Evolutionary conservation across 2,888 invertebrate genomes (phyloP), one percentile per base, ranked within the genome.

Genomic region (Balanococcus diminutus): DNA sequence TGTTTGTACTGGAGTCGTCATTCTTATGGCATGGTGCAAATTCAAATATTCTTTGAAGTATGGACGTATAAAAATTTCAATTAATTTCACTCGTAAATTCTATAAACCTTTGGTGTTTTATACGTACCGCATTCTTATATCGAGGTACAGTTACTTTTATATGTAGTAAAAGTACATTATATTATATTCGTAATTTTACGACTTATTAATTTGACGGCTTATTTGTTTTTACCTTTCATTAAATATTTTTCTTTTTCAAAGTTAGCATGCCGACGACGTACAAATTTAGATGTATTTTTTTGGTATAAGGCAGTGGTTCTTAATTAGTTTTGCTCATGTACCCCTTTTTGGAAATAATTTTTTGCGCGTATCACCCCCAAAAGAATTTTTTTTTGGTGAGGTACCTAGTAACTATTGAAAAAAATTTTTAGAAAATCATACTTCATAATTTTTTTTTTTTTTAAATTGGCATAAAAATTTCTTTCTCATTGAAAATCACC

Each of bases 201-300:
- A 36, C 75, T 79, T 79, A 79, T 79, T 79, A 79, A 79, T 79
- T 79, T 5, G 31, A 67, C 67, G 67, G 67, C 36, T 19, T 79
- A 36, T 79, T 79, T 79, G 75, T 79, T 79, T 56, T 11, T 79
- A 79, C 75, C 75, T 79, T 79, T 79, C 75, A 79, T 79, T 36
- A 79, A 25, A 67, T 32, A 79, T 32, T 79, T 79, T 36, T 79
- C 19, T 79, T 67, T 67, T 67, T 28, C n/a, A 28, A 67, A 11
- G 28, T 56, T 8, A 2, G 9, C 22, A 2, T 9, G 22, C 5
- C 46, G 1, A 14, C n/a, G 46, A n/a, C n/a, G n/a, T n/a, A n/a
- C n/a, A n/a, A 46, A 11, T 42, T 11, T 42, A 36, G 36, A 8
- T 36, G 8, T 8, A 36, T 36, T 5, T 5, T 11, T 11, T 42